These are phyloP conservation scores for Phrynocephalus vlangalii DNA, from an alignment of 2,797 vertebrate species.

Conservation along the genomic window DNA sequence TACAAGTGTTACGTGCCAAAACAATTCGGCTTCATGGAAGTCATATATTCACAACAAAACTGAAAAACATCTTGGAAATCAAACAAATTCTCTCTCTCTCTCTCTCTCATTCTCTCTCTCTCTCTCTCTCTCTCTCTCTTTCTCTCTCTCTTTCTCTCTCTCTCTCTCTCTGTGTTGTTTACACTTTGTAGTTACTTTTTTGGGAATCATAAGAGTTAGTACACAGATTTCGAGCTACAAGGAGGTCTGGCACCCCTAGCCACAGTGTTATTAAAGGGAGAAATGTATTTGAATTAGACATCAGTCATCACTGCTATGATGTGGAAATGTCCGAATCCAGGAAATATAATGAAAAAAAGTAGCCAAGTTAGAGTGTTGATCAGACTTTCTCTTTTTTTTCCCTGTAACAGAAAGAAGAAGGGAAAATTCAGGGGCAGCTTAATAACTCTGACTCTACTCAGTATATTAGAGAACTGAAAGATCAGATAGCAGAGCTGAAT, in stretches of 20 bases:
- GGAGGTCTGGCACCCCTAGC: too few species aligned
- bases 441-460: slow-evolving; percentile 95
- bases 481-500: slow-evolving; percentile 93
- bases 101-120: too few species aligned
- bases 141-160: too few species aligned
- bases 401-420: slow-evolving; percentile 94
- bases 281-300: too few species aligned
- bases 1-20: neutral
- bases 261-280: too few species aligned
- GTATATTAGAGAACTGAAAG: slow-evolving; percentile 95
- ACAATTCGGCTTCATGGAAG: neutral
- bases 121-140: too few species aligned
- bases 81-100: neutral
- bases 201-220: too few species aligned
- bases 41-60: too few species aligned
- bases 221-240: too few species aligned
- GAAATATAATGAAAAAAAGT: neutral
- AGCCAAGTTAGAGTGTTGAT: slow-evolving; percentile 14
- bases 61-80: neutral
- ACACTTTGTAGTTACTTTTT: too few species aligned
- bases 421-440: slow-evolving; percentile 94
- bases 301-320: neutral
- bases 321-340: slow-evolving; percentile 5
- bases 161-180: too few species aligned
- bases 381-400: slow-evolving; percentile 54